phyloP scores from a whole-genome alignment of 2,113 vertebrate species.

The Vireo altiloquus region DNA sequence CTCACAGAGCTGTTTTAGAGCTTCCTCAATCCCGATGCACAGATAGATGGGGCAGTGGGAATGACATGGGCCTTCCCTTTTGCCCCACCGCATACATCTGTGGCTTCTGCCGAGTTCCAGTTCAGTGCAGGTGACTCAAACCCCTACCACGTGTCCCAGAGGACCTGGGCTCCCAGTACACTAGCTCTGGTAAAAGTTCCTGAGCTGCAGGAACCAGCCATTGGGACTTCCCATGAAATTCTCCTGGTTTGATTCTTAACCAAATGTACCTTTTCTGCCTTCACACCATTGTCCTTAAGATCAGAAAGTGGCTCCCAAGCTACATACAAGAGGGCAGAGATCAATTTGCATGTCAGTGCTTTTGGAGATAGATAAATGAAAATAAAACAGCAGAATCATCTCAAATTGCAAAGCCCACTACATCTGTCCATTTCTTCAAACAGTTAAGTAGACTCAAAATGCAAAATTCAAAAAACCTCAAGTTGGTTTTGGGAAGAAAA shows the following conservation, averaged over 20 bases:
- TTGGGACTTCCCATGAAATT: not conserved
- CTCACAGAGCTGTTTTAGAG: not conserved
- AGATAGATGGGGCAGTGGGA: not conserved
- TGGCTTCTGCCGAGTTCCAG: rapidly evolving
- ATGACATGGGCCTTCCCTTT: not conserved
- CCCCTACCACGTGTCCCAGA: not conserved
- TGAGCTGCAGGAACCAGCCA: not conserved
- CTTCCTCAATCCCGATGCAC: rapidly evolving
- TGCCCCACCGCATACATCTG: rapidly evolving
- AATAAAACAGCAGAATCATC: not conserved
- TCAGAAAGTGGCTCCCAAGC: not conserved
- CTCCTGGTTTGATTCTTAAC: not conserved
- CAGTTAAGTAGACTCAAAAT: not conserved
- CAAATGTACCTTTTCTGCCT: not conserved
- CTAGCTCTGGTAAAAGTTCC: not conserved
- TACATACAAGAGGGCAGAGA: not conserved
- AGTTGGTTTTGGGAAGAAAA: not conserved
- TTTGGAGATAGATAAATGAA: not conserved
- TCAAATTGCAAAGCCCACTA: not conserved
- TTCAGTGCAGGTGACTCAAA: not conserved
- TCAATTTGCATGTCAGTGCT: not conserved
- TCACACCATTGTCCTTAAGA: not conserved
- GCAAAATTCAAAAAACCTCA: not conserved
- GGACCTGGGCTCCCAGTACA: not conserved
- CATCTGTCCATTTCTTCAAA: not conserved